phyloP scores from a whole-genome alignment of 2,113 vertebrate species.

The Euleptes europaea region DNA sequence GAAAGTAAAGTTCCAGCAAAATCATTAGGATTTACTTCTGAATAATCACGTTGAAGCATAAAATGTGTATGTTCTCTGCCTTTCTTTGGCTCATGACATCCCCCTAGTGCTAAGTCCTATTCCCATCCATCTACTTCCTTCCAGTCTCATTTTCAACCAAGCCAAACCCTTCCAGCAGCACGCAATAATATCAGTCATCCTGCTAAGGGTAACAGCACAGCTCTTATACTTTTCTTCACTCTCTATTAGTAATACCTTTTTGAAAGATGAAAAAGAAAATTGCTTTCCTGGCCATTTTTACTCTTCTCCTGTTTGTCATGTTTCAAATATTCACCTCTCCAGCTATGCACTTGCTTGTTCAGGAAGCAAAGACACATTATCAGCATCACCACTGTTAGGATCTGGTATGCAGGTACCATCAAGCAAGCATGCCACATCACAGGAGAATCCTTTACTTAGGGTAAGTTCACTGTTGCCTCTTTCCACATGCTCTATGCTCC shows the following conservation, averaged over 20 bases:
- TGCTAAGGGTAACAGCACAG: constrained; percentile 17
- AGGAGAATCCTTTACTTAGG: constrained; percentile 7
- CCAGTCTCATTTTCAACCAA: no score
- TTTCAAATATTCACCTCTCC: constrained; percentile 36
- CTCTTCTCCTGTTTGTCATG: constrained; percentile 58
- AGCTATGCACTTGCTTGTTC: constrained; percentile 30
- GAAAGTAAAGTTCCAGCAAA: background rate
- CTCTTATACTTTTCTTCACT: constrained; percentile 51
- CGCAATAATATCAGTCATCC: constrained; percentile 1
- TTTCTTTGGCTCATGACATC: no score
- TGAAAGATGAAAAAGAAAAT: constrained; percentile 49
- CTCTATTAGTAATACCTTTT: constrained; percentile 61
- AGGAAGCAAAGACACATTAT: constrained; percentile 37
- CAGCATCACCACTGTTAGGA: background rate
- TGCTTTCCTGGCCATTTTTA: constrained; percentile 46
- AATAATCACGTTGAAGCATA: background rate
- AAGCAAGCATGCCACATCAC: constrained; percentile 46
- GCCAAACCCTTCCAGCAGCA: no score
- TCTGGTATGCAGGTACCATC: constrained; percentile 27
- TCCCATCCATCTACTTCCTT: no score
- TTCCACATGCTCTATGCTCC: background rate
- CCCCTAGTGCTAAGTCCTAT: no score
- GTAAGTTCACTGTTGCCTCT: background rate
- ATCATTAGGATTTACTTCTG: background rate
- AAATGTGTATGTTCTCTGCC: background rate